Conservation (phyloP, 2,797 vertebrate genomes). For the Eulemur rubriventer region DNA sequence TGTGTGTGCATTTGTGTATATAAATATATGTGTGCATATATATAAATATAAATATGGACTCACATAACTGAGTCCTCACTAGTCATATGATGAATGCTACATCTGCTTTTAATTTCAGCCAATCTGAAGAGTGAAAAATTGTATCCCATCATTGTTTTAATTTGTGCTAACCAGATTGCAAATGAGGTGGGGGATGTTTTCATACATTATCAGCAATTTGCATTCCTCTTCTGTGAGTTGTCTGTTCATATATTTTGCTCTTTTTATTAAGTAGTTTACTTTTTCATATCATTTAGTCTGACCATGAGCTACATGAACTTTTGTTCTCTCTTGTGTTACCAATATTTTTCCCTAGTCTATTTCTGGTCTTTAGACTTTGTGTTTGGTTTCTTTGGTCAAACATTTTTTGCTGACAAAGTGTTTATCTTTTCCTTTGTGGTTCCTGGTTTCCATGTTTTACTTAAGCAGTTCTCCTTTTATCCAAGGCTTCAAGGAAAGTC, state of each 20-base stretch:
- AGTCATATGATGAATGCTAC: background rate
- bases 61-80: background rate
- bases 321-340: background rate
- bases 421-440: background rate
- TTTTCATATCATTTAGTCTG: background rate
- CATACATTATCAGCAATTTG: background rate
- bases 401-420: background rate
- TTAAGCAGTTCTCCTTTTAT: background rate
- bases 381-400: background rate
- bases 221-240: background rate
- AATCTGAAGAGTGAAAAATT: background rate
- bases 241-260: background rate
- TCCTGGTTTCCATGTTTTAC: background rate
- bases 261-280: background rate
- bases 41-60: background rate
- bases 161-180: background rate
- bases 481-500: background rate
- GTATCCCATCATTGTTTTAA: background rate
- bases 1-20: background rate
- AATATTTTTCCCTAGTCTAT: background rate
- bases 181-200: background rate
- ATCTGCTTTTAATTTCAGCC: background rate
- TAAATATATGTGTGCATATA: background rate
- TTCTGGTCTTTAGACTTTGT: background rate
- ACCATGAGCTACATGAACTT: background rate